These are phyloP conservation scores for Hipposideros larvatus DNA, from an alignment of 2,797 vertebrate species.

Conservation along the genomic window DNA sequence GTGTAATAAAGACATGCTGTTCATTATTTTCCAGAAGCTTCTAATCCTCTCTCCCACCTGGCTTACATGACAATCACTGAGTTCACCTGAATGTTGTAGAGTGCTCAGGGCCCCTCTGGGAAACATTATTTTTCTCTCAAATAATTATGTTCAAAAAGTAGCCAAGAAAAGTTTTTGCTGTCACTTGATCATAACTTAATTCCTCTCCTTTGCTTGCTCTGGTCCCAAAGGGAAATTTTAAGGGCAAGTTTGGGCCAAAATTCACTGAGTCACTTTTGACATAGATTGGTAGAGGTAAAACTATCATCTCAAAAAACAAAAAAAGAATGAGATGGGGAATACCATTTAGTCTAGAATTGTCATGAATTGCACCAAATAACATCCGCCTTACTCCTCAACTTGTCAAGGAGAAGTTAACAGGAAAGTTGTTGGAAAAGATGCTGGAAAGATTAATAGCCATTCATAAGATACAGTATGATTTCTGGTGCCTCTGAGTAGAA, in stretches of 20 bases:
- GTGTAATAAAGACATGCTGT: conserved; percentile 57
- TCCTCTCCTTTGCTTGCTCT: conserved; percentile 29
- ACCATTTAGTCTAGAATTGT: neutral
- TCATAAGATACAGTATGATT: neutral
- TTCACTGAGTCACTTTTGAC: neutral
- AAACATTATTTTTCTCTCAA: conserved; percentile 61
- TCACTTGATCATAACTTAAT: conserved; percentile 57
- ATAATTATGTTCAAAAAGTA: conserved; percentile 62
- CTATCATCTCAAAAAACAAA: neutral
- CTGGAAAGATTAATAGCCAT: neutral
- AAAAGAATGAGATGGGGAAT: neutral
- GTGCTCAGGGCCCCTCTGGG: neutral
- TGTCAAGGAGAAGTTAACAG: neutral
- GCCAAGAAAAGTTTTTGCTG: conserved; percentile 58
- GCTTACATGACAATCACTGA: conserved; percentile 41
- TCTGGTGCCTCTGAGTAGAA: conserved; percentile 1
- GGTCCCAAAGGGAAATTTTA: neutral
- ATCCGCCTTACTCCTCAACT: neutral
- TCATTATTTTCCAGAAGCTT: conserved; percentile 74
- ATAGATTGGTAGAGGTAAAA: neutral
- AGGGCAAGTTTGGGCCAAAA: conserved; percentile 37
- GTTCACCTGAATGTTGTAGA: conserved; percentile 15
- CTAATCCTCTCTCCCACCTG: conserved; percentile 58
- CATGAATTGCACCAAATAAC: conserved; percentile 32
- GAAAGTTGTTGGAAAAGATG: neutral